Percentiles rank a stretch among this genome's conserved stretches.
phyloP scores from a whole-genome alignment of 2,888 invertebrate genomes.

The Oscheius sp. region DNA sequence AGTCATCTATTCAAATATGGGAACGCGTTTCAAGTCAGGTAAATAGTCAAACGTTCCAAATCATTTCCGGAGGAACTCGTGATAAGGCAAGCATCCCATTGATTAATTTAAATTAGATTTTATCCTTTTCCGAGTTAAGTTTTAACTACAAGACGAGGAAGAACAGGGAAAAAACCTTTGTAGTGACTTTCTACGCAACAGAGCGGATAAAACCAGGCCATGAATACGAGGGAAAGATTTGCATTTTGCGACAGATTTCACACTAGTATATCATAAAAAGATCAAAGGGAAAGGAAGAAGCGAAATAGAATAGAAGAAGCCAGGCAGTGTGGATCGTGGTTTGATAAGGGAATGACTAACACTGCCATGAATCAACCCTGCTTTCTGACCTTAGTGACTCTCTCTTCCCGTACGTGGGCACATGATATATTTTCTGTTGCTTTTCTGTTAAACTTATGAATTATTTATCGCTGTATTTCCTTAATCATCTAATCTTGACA shows the following conservation, averaged over 20 bases:
- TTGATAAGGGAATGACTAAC: conserved; percentile 24
- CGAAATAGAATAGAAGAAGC: not conserved
- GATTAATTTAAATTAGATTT: not conserved
- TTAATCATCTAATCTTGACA: no score
- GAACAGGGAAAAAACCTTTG: no score
- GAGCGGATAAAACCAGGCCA: not conserved
- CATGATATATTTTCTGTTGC: no score
- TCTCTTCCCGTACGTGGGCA: no score
- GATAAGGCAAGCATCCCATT: conserved; percentile 12
- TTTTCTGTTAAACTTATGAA: no score
- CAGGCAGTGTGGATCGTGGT: conserved; percentile 15
- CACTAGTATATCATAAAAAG: not conserved
- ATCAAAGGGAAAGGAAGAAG: not conserved
- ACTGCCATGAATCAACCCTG: conserved; percentile 1
- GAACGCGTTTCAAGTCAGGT: conserved; percentile 22
- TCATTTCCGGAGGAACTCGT: not conserved
- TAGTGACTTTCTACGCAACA: not conserved
- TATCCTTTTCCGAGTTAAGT: no score
- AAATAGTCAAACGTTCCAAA: not conserved
- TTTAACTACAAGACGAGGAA: no score
- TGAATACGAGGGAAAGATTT: conserved; percentile 3
- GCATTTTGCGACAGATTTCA: not conserved
- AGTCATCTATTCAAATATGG: conserved; percentile 27
- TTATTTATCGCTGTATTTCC: no score
- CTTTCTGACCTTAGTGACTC: not conserved